Evolutionary conservation across 2,797 vertebrate species (phyloP).

Genomic region (Mormyrops boulengeri): DNA sequence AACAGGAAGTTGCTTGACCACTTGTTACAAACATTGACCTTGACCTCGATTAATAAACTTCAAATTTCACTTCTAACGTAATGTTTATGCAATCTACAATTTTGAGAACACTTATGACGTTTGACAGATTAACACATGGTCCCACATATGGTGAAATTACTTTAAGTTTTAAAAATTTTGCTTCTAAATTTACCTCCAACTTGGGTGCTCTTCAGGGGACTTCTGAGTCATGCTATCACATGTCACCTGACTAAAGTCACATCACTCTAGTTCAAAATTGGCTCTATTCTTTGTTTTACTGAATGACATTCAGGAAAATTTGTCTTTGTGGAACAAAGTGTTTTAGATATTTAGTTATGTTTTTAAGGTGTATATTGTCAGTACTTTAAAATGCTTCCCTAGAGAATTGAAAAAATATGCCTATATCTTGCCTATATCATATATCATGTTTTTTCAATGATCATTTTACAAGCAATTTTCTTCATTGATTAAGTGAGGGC

Average conservation of each 20-base stretch:
- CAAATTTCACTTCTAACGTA: background rate
- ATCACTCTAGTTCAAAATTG: background rate
- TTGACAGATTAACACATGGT: background rate
- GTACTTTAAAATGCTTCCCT: background rate
- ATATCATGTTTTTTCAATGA: background rate
- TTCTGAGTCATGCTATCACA: background rate
- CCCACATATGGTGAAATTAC: background rate
- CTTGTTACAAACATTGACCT: background rate
- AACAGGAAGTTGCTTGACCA: background rate
- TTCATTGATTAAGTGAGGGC: background rate
- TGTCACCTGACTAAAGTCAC: background rate
- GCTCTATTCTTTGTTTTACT: background rate
- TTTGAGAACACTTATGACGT: no score
- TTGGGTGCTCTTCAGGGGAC: background rate
- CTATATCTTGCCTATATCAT: no score
- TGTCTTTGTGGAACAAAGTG: background rate
- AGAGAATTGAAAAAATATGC: background rate
- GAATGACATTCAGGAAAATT: background rate
- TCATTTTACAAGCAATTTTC: background rate
- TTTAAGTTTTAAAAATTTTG: background rate
- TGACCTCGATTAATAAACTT: background rate
- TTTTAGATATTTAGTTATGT: background rate
- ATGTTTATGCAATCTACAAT: no score
- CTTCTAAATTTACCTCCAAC: background rate
- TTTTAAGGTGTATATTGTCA: background rate